phyloP scores from a whole-genome alignment of 2,113 vertebrate genomes.

The Lasiurus borealis region DNA sequence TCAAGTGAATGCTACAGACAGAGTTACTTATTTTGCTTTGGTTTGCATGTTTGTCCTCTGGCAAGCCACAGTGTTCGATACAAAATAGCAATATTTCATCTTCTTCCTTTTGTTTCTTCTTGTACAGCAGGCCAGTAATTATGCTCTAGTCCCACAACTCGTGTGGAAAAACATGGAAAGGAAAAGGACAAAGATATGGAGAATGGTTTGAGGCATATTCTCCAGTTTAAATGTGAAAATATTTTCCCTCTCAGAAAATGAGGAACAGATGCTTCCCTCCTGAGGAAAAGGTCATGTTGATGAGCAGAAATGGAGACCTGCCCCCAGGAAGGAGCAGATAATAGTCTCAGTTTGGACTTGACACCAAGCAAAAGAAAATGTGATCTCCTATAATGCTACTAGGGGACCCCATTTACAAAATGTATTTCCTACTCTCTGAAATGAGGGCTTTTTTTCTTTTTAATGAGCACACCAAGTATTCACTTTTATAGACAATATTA shows the following conservation, averaged over 20 bases:
- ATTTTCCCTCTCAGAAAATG: slow-evolving; percentile 64
- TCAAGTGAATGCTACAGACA: slow-evolving; percentile 11
- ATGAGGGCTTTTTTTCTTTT: slow-evolving; percentile 74
- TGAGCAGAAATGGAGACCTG: background rate
- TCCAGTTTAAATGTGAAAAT: slow-evolving; percentile 63
- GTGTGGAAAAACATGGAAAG: background rate
- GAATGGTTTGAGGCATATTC: slow-evolving; percentile 36
- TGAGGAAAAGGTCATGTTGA: background rate
- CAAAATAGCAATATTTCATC: slow-evolving; percentile 42
- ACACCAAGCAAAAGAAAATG: slow-evolving; percentile 57
- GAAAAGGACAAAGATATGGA: slow-evolving; percentile 58
- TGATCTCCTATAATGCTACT: slow-evolving; percentile 42
- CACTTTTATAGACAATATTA: slow-evolving; percentile 71
- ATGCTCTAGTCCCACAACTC: background rate
- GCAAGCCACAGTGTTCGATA: slow-evolving; percentile 38
- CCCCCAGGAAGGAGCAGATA: slow-evolving; percentile 15
- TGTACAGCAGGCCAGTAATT: slow-evolving; percentile 21
- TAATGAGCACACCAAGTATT: slow-evolving; percentile 72
- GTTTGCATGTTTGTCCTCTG: slow-evolving; percentile 47
- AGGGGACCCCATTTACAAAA: slow-evolving; percentile 37
- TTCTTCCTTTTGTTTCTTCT: slow-evolving; percentile 49
- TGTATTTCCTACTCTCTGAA: slow-evolving; percentile 57
- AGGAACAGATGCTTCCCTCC: background rate
- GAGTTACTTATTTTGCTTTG: slow-evolving; percentile 49
- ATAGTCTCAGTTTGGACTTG: slow-evolving; percentile 59